Conservation (phyloP, 2,888 invertebrate species). For the Drosophila peninsularis region DNA sequence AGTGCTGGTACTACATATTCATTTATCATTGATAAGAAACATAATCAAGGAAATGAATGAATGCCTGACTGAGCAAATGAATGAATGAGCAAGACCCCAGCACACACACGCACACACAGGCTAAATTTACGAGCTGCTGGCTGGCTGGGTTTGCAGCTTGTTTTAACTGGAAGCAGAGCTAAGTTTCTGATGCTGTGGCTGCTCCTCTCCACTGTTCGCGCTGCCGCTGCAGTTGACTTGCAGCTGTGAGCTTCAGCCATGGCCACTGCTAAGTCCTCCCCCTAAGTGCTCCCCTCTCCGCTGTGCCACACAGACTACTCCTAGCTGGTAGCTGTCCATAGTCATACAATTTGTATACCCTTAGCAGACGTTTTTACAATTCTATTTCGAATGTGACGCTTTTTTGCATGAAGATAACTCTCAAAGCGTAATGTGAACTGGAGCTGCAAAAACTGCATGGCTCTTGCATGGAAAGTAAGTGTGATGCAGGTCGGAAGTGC, state of each 20-base stretch:
- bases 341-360: constrained; percentile 4
- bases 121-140: constrained; percentile 16
- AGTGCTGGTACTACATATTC: constrained; percentile 71
- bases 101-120: constrained; percentile 12
- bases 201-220: constrained; percentile 9
- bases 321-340: background rate
- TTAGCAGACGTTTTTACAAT: constrained; percentile 5
- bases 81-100: constrained; percentile 61
- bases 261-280: background rate
- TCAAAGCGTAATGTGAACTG: constrained; percentile 2
- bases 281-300: background rate
- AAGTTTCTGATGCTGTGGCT: constrained; percentile 2
- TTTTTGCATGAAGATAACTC: constrained; percentile 2
- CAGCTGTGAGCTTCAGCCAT: constrained; percentile 50
- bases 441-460: background rate
- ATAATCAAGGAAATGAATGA: constrained; percentile 79
- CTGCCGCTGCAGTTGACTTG: constrained; percentile 36
- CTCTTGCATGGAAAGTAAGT: background rate
- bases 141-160: constrained; percentile 10
- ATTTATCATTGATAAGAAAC: constrained; percentile 79
- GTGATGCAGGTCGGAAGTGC: background rate
- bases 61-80: constrained; percentile 78
- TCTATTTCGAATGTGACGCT: constrained; percentile 1
- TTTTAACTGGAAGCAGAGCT: constrained; percentile 19
- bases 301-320: constrained; percentile 16